Base-by-base conservation (phyloP, 2,797 vertebrate species). In the Galagoides demidoff region DNA sequence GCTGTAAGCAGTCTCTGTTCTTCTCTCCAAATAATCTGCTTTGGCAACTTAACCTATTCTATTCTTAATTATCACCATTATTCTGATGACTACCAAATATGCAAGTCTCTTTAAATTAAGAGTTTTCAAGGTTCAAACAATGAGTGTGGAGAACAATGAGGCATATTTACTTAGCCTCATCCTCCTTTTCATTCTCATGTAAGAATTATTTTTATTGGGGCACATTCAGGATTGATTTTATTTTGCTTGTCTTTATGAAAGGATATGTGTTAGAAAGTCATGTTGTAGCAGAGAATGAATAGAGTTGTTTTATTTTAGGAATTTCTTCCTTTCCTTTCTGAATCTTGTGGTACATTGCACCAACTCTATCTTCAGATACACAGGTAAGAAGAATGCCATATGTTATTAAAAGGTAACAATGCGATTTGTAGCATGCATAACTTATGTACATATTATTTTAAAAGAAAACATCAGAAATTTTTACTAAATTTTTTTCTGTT, bases 341-440 rank as follows among this genome's bases (percentile, higher is more conserved):
- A 99, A 85, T 98, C 97, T 29, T 99, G 99, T 94, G 94, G 89
- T 95, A 85, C 88, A 71, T 98, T 99, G 95, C 99, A 99, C 97
- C 98, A 98, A 66, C 98, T 99, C 68, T 99, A 99, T 98, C 99
- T 99, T 97, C 99, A 99, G 97, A 98, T 99, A 88, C 78, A 99
- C 97, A 99, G 99, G 99, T 99, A 98, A 96, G 96, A 94, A 78
- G 61, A 63, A 27, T 34, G 77, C 34, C 3, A 5, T 70, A 11
- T 57, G 20, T 86, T 73, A 70, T 34, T 81, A 74, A 86, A 86
- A 66, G 77, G 34, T 39, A 57, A 29, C 23, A 66, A 9, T 45
- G 64, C 8, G 20, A n/a, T 79, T 61, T 63, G 0, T 61, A 76
- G 20, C 13, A 19, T 77, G 49, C 34, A 79, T 31, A 92, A 20